Conservation (phyloP, 2,113 vertebrate genomes). For the Dissostichus mawsoni region DNA sequence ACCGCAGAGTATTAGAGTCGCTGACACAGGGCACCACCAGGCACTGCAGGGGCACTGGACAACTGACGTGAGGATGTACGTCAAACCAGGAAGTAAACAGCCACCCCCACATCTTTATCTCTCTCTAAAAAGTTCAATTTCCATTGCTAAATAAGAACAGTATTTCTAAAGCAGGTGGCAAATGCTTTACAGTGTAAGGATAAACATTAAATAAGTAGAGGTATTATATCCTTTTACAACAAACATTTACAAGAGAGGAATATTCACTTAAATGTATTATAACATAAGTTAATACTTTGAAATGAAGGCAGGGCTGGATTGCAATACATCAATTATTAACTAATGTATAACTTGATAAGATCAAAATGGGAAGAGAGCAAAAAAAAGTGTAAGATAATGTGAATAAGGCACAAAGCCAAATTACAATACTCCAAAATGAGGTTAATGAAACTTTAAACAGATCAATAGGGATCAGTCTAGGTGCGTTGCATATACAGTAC, state of each 20-base stretch:
- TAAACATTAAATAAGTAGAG: not conserved
- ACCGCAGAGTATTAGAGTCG: conserved; percentile 24
- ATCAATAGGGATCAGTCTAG: too few species aligned
- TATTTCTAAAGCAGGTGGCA: not conserved
- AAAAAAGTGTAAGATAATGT: too few species aligned
- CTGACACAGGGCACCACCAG: conserved; percentile 59
- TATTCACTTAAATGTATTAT: not conserved
- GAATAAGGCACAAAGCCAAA: too few species aligned
- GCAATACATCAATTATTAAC: too few species aligned
- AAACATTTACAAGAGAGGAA: not conserved
- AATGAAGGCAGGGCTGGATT: not conserved
- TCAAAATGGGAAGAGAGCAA: too few species aligned
- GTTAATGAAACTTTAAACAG: too few species aligned
- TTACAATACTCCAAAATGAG: too few species aligned
- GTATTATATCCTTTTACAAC: not conserved
- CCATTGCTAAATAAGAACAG: not conserved
- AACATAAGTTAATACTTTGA: too few species aligned
- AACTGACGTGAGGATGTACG: conserved; percentile 37
- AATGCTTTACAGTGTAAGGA: not conserved
- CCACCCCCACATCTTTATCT: too few species aligned
- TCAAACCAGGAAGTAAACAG: conserved; percentile 55
- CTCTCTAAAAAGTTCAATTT: not conserved
- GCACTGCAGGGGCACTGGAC: conserved; percentile 62
- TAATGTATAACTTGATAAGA: too few species aligned
- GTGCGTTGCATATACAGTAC: too few species aligned